Percentiles rank a stretch among this genome's conserved stretches.
phyloP scores from a whole-genome alignment of 2,797 vertebrate genomes.

The Huso huso region DNA sequence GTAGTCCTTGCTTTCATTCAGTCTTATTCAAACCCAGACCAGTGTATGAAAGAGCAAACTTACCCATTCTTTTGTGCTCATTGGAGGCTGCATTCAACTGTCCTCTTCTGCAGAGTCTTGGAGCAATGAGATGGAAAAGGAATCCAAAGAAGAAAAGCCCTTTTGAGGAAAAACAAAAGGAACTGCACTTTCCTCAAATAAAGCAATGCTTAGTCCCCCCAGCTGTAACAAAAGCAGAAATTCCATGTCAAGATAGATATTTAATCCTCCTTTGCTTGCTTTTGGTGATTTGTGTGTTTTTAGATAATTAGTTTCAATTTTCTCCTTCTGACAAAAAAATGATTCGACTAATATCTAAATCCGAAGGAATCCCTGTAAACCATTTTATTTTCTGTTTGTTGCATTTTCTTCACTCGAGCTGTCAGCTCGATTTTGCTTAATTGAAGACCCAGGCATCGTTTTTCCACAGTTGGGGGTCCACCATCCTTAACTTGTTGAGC shows the following conservation, averaged over 20 bases:
- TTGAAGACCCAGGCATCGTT: conserved; percentile 64
- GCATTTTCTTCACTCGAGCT: conserved; percentile 40
- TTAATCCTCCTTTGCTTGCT: conserved; percentile 28
- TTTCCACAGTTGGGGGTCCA: conserved; percentile 62
- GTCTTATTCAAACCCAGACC: conserved; percentile 59
- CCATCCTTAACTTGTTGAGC: conserved; percentile 90
- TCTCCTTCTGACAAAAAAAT: conserved; percentile 25
- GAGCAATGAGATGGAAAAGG: conserved; percentile 83
- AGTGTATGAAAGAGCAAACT: conserved; percentile 76
- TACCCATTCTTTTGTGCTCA: conserved; percentile 99
- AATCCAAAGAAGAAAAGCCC: conserved; percentile 81
- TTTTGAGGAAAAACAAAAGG: conserved; percentile 69
- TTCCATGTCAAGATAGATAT: conserved; percentile 63
- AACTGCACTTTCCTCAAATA: conserved; percentile 61
- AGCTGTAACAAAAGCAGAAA: conserved; percentile 61
- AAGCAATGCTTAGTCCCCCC: conserved; percentile 58
- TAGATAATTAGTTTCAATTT: conserved; percentile 30
- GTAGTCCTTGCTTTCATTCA: conserved; percentile 54
- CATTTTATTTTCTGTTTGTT: conserved; percentile 28
- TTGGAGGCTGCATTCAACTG: conserved; percentile 99
- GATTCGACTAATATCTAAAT: conserved; percentile 44
- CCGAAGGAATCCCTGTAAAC: conserved; percentile 50
- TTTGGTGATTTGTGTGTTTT: conserved; percentile 9
- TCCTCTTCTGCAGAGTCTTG: conserved; percentile 82
- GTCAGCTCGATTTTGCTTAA: conserved; percentile 66